Evolutionary conservation across 1,140 invertebrate genomes (phyloP), one percentile per base, ranked within the genome.

Genomic region (Drosophila murphyi): DNA sequence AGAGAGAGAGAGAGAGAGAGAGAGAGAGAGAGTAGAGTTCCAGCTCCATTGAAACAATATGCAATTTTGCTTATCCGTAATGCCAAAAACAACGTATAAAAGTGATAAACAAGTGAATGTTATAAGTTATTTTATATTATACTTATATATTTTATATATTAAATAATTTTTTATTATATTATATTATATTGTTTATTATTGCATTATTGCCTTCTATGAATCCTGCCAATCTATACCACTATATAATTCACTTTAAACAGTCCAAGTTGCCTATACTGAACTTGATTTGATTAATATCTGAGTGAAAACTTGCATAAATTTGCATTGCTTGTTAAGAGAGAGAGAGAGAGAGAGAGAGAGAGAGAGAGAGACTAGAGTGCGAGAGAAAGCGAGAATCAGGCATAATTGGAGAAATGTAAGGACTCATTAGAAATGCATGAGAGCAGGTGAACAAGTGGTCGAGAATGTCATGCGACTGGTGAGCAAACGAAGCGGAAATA

Each of bases 391-490:
- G 12, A 37, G 32, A 45, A 8, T 4, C 12, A 32, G 28, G 28
- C 4, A 59, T n/a, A 31, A 31, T 57, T 28, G 4, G 4, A 56
- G 5, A 41, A 39, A 12, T 12, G 5, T 10, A 3, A 3, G 35
- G 3, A 34, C 43, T 61, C 47, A 39, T 29, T 50, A 50, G 32
- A 37, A 35, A 62, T 62, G 60, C 60, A 52, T 29, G 39, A 47
- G 10, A 29, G 50, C 67, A 62, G 57, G 34, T 39, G 60, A 5
- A 7, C 47, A 35, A n/a, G 45, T 2, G 32, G 10, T 6, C 10
- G 43, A 51, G 35, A 51, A n/a, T 57, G 34, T 34, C 54, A 51
- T n/a, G 39, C 43, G 64, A 47, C 67, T 62, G 67, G 50, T 70
- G 67, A 45, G 37, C 39, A 35, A 47, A 7, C 32, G 10, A 43